Evolutionary conservation across 2,888 invertebrate species (phyloP).

Genomic region (Metallyticus violacea): DNA sequence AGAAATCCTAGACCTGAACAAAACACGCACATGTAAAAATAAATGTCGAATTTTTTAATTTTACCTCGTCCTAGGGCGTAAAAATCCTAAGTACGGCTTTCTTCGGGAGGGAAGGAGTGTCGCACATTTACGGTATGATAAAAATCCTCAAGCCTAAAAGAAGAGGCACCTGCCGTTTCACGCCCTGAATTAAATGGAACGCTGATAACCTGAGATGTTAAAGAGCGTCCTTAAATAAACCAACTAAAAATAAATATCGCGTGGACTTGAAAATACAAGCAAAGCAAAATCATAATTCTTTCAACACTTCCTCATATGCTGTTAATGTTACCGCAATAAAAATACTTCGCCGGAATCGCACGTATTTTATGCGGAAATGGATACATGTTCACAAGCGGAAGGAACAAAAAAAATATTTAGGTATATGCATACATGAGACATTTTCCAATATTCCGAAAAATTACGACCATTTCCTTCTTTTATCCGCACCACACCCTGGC

Average conservation of each 20-base stretch:
- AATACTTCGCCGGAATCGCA: not conserved
- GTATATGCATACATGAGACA: too few species aligned
- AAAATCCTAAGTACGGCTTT: too few species aligned
- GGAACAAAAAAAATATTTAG: not conserved
- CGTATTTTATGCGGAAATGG: not conserved
- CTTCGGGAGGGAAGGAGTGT: too few species aligned
- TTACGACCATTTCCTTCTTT: slow-evolving; percentile 9
- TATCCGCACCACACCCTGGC: not conserved
- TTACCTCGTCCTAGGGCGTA: not conserved
- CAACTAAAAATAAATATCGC: not conserved
- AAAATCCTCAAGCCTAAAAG: too few species aligned
- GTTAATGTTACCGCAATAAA: not conserved
- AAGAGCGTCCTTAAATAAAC: too few species aligned
- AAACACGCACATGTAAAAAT: not conserved
- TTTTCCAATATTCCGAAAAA: slow-evolving; percentile 9
- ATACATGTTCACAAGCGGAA: not conserved
- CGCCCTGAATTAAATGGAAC: too few species aligned
- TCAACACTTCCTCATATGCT: not conserved
- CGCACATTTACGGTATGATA: too few species aligned
- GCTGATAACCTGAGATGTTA: too few species aligned
- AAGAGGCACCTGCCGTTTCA: too few species aligned
- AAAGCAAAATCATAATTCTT: not conserved
- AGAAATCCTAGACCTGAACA: too few species aligned
- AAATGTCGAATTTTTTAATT: too few species aligned
- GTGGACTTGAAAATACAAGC: too few species aligned